These are phyloP conservation scores for Propithecus deckenii DNA, from an alignment of 2,797 vertebrate genomes.

Conservation along the genomic window DNA sequence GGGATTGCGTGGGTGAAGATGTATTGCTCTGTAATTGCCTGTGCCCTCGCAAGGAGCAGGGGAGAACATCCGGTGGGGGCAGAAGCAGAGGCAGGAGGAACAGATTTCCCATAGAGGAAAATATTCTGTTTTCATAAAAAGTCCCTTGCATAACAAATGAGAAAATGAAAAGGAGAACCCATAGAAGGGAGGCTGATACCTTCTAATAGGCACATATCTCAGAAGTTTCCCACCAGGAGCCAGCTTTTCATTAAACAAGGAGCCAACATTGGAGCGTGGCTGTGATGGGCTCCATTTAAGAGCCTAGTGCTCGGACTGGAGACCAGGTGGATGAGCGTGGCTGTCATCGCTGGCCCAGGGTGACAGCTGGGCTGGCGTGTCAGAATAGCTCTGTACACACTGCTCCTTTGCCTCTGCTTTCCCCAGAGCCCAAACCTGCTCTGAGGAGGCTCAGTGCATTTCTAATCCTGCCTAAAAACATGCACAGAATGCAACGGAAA, in stretches of 20 bases:
- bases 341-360: fast-evolving
- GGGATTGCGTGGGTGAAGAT: constrained; percentile 57
- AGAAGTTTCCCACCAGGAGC: not conserved
- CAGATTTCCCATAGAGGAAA: constrained; percentile 52
- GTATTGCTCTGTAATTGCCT: constrained; percentile 57
- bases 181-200: not conserved
- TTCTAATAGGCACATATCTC: not conserved
- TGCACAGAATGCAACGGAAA: not conserved
- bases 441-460: not conserved
- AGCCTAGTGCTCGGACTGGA: fast-evolving
- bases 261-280: fast-evolving
- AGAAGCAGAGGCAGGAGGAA: constrained; percentile 61
- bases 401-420: not conserved
- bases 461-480: not conserved
- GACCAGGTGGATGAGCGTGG: fast-evolving
- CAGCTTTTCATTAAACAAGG: not conserved
- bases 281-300: fast-evolving
- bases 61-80: constrained; percentile 67
- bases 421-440: not conserved
- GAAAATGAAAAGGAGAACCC: not conserved
- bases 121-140: constrained; percentile 38
- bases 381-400: too few relatives aligned
- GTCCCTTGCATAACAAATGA: not conserved
- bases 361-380: fast-evolving
- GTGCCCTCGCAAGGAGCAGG: constrained; percentile 57